These are phyloP conservation scores for Zaprionus vittiger DNA, from an alignment of 1,140 invertebrate species.

Conservation along the genomic window DNA sequence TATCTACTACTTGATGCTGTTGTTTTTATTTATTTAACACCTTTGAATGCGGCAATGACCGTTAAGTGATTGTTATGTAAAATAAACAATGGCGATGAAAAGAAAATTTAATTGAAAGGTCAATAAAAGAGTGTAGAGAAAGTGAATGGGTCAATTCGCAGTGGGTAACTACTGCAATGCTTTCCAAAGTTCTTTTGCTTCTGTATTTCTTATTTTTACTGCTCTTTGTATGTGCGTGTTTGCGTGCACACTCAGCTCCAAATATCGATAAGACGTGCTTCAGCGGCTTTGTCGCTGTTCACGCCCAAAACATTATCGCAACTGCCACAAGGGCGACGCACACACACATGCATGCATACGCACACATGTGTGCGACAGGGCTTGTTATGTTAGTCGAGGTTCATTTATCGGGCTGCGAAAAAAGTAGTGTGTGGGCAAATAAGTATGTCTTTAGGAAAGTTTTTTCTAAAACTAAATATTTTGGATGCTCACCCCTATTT, in stretches of 20 bases:
- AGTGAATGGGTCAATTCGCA: constrained; percentile 61
- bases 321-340: constrained; percentile 26
- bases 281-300: constrained; percentile 36
- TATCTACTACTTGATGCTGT: neutral
- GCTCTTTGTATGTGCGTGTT: constrained; percentile 6
- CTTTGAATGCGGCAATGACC: neutral
- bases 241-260: constrained; percentile 10
- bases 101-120: constrained; percentile 61
- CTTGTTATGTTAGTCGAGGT: constrained; percentile 24
- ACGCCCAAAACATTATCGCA: constrained; percentile 49
- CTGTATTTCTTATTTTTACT: constrained; percentile 26
- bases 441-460: neutral
- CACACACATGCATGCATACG: neutral
- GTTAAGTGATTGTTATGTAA: constrained; percentile 47
- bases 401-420: constrained; percentile 15
- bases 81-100: constrained; percentile 12
- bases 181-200: constrained; percentile 42
- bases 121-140: constrained; percentile 35
- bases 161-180: neutral
- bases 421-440: neutral
- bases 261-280: constrained; percentile 37
- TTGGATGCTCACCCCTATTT: neutral
- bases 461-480: constrained; percentile 18
- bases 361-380: neutral
- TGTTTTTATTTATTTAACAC: constrained; percentile 31